Percentiles rank a stretch among this genome's conserved stretches.
phyloP scores from a whole-genome alignment of 2,888 invertebrate species.

The Drosophila falleni region DNA sequence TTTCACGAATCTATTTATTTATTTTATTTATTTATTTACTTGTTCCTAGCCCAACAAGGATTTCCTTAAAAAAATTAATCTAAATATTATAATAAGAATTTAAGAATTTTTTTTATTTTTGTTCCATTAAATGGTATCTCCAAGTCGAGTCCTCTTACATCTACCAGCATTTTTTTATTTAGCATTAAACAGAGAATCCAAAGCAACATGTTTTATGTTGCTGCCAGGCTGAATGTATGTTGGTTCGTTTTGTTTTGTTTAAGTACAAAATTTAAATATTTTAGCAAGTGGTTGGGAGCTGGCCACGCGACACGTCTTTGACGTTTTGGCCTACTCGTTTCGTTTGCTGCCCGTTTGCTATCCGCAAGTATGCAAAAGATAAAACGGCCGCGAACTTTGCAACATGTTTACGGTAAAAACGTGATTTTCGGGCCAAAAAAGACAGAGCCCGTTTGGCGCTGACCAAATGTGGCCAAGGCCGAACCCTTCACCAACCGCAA shows the following conservation, averaged over 20 bases:
- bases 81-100: too few relatives aligned
- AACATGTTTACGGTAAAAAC: constrained; percentile 82
- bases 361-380: constrained; percentile 66
- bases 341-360: constrained; percentile 40
- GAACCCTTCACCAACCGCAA: constrained; percentile 75
- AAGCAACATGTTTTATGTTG: constrained; percentile 37
- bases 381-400: constrained; percentile 77
- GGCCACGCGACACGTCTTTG: constrained; percentile 66
- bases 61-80: too few relatives aligned
- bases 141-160: background rate
- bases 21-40: too few relatives aligned
- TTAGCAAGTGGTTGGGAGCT: constrained; percentile 38
- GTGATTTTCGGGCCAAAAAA: constrained; percentile 76
- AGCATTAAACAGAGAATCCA: constrained; percentile 12
- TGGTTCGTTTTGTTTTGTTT: constrained; percentile 31
- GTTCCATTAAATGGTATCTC: background rate
- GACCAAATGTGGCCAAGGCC: constrained; percentile 77
- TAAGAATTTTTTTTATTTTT: background rate
- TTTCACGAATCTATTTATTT: too few relatives aligned
- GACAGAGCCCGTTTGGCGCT: constrained; percentile 37
- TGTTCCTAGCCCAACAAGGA: too few relatives aligned
- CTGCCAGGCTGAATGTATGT: constrained; percentile 13
- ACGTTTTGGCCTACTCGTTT: constrained; percentile 70
- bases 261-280: constrained; percentile 72
- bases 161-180: background rate